Evolutionary conservation across 1,140 invertebrate genomes (phyloP), one percentile per base, ranked within the genome.

Genomic region (Cydia splendana): DNA sequence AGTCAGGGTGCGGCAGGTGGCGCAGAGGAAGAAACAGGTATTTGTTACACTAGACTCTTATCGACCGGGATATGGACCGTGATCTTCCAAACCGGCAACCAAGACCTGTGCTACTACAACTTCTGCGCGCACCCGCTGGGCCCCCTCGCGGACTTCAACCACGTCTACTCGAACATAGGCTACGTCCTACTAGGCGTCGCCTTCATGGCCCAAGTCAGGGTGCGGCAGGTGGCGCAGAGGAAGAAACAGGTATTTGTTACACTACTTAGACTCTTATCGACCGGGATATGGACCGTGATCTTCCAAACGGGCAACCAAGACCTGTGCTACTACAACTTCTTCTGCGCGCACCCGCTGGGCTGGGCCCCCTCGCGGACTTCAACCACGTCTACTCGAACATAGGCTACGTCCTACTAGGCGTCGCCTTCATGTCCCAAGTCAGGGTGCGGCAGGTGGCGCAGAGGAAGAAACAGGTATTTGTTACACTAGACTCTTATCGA

Each of bases 81-180:
- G n/a, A n/a, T n/a, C 18, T 95, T 96, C 84, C 93, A 95, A 65
- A 97, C 97, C 0, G 97, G 97, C 15, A 95, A 98, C 89, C 96
- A 98, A 85, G 97, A 98, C 92, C 94, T 98, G 34, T 98, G 98
- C 87, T 98, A 98, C 88, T 99, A 98, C 93, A 99, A 99, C 91
- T 89, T 96, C 12, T 99, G 98, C 90, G 95, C 97, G 0, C 96
- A 97, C 93, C 97, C 97, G 2, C 91, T 97, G 7, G 95, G 95
- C 15, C 87, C 95, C 4, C 84, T 97, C 9, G 95, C 95, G 12
- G 97, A 97, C 87, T 97, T 97, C 85, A 97, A 97, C 92, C 98
- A 98, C 90, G 95, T 98, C 5, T 98, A 96, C 86, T 97, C 96
- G 13, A 98, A 98, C 89, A 95, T 97, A 78, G 96, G 96, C 0